Base-by-base conservation (phyloP, 2,888 invertebrate species). In the Orchesellides sinensis region DNA sequence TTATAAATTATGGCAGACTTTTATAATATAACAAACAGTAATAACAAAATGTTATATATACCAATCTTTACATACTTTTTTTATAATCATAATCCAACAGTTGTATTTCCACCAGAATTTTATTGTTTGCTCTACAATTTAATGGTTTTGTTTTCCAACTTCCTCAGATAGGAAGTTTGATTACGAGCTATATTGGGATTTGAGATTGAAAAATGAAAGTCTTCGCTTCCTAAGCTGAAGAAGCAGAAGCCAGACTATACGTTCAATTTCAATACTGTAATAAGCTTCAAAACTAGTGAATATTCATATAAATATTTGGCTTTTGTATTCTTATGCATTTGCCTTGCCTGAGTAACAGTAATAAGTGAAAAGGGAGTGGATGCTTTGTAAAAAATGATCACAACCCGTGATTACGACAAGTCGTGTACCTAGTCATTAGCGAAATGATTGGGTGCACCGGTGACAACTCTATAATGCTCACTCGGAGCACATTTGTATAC, bases 391-490 rank as follows among this genome's bases (percentile, higher is more conserved):
- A 49, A 49, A 8, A 29, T 66, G 40, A 74, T 59, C 73, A 73
- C 19, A 84, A 82, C 69, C 84, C 69, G 78, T 85, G 83, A 84
- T 84, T 85, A 85, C 59, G 83, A 80, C 80, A 78, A 78, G 83
- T 83, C 84, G 63, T 84, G 75, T 83, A 85, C 83, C 84, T 78
- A 80, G 83, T 84, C 83, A 84, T 85, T 84, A 85, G 77, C 23
- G 73, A 83, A 84, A 85, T 84, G 85, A 85, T 83, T 72, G 83
- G 84, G 80, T 85, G 85, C 82, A 74, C 85, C 70, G 84, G 84
- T 84, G 85, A 85, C 85, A 84, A 85, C 85, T 85, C 78, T 84
- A 85, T 85, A 85, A 84, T 85, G 70, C 74, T 65, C 80, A 68
- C 84, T 83, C 61, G 83, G 73, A 80, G 84, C 83, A 66, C 35